phyloP scores from a whole-genome alignment of 2,888 invertebrate genomes.

The Xanthorhoe designata region DNA sequence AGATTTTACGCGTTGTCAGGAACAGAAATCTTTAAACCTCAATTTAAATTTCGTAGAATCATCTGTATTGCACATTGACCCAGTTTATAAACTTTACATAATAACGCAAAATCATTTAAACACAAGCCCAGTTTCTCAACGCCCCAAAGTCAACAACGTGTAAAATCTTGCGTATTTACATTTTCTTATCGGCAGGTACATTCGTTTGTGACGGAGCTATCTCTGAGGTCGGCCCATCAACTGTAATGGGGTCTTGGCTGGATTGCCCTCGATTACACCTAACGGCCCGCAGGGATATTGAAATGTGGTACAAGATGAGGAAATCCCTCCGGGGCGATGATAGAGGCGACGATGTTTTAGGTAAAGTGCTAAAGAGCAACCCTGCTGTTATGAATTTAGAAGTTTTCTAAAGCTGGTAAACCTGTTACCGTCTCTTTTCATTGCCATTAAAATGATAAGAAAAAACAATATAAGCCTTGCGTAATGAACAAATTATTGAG shows the following conservation, averaged over 20 bases:
- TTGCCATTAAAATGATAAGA: no score
- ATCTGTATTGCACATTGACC: background rate
- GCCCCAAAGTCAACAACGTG: slow-evolving; percentile 27
- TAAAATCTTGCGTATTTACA: slow-evolving; percentile 53
- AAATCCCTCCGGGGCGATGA: slow-evolving; percentile 17
- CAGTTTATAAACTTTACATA: background rate
- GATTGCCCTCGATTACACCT: slow-evolving; percentile 75
- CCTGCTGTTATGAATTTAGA: background rate
- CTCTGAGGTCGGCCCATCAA: slow-evolving; percentile 64
- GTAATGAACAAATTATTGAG: no score
- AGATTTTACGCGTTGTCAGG: no score
- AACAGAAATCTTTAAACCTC: no score
- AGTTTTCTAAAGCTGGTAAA: no score
- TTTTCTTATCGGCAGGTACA: slow-evolving; percentile 65
- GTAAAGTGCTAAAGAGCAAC: background rate
- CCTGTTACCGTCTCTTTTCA: no score
- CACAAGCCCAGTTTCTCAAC: slow-evolving; percentile 13
- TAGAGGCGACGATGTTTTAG: slow-evolving; percentile 12
- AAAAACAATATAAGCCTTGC: no score
- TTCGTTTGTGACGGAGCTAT: slow-evolving; percentile 64
- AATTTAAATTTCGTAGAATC: no score
- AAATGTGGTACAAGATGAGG: slow-evolving; percentile 52
- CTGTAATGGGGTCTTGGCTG: slow-evolving; percentile 74
- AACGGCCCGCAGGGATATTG: slow-evolving; percentile 71
- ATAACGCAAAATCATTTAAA: slow-evolving; percentile 13